These are phyloP conservation scores for Poecilia picta DNA, from an alignment of 2,797 vertebrate genomes.

Conservation along the genomic window DNA sequence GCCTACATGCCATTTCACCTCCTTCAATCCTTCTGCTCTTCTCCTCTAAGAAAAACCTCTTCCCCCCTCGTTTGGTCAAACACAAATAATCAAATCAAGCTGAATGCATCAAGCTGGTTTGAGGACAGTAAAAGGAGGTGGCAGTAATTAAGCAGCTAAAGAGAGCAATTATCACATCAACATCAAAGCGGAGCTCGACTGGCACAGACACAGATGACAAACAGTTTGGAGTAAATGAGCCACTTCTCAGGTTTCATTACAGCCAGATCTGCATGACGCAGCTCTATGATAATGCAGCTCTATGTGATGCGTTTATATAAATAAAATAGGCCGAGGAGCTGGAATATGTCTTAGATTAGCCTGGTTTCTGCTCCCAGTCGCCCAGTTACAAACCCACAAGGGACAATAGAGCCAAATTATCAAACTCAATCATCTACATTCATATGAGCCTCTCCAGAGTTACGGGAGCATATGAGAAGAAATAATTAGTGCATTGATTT, in stretches of 20 bases:
- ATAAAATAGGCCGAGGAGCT: neutral
- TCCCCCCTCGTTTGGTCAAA: constrained; percentile 7
- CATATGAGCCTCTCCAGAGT: neutral
- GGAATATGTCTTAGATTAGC: neutral
- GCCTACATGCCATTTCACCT: constrained; percentile 27
- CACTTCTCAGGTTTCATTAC: constrained; percentile 28
- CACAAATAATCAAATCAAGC: constrained; percentile 12
- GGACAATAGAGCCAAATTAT: constrained; percentile 5
- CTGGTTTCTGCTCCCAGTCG: neutral
- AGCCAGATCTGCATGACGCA: constrained; percentile 1
- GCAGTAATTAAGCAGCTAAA: constrained; percentile 54
- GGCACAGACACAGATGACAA: constrained; percentile 46
- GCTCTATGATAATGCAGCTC: too few species aligned
- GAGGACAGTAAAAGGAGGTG: constrained; percentile 23
- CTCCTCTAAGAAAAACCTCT: constrained; percentile 13
- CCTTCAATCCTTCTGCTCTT: constrained; percentile 10
- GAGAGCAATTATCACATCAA: constrained; percentile 61
- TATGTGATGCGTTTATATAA: neutral
- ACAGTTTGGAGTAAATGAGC: constrained; percentile 32
- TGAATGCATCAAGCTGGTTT: constrained; percentile 14
- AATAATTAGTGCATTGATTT: constrained; percentile 12
- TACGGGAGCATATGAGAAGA: neutral
- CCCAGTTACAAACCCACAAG: neutral
- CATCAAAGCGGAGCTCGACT: constrained; percentile 48
- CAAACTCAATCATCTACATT: constrained; percentile 1